phyloP scores from a whole-genome alignment of 2,797 vertebrate genomes.

The Hypotaenidia okinawae region DNA sequence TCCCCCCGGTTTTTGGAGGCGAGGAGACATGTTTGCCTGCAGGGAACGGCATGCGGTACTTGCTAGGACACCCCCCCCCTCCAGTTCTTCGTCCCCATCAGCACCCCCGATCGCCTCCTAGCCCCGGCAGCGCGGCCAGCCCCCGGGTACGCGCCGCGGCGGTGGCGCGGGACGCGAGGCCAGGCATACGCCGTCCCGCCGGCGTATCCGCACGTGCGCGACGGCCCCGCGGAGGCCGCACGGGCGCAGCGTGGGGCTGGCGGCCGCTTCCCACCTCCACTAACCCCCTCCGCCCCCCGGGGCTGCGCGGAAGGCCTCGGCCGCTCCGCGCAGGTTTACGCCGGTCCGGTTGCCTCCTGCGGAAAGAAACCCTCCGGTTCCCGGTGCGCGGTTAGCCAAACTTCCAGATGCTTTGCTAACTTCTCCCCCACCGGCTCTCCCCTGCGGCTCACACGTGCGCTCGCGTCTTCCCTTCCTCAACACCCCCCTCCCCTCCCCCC shows the following conservation, averaged over 20 bases:
- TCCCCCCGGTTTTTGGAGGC: not conserved
- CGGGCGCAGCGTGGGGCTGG: not conserved
- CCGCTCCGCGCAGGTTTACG: not conserved
- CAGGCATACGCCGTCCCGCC: not conserved
- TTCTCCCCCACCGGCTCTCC: not conserved
- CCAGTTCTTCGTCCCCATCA: not conserved
- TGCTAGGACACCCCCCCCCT: not conserved
- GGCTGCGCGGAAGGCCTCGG: not conserved
- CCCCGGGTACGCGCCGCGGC: not conserved
- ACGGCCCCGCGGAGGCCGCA: not conserved
- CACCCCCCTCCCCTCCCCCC: too few species aligned
- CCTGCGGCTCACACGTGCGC: not conserved
- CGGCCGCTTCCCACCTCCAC: not conserved
- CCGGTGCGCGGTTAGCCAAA: not conserved
- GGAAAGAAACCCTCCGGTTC: not conserved
- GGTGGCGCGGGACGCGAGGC: not conserved
- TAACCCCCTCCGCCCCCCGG: too few species aligned
- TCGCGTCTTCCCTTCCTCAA: too few species aligned
- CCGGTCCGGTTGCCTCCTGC: not conserved
- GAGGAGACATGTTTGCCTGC: not conserved
- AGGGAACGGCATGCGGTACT: not conserved
- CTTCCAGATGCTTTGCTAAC: slow-evolving; percentile 9
- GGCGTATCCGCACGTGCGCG: not conserved
- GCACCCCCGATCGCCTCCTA: not conserved
- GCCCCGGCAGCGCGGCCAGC: not conserved